Conservation (phyloP, 2,888 invertebrate species). For the Vesta saturnalis region DNA sequence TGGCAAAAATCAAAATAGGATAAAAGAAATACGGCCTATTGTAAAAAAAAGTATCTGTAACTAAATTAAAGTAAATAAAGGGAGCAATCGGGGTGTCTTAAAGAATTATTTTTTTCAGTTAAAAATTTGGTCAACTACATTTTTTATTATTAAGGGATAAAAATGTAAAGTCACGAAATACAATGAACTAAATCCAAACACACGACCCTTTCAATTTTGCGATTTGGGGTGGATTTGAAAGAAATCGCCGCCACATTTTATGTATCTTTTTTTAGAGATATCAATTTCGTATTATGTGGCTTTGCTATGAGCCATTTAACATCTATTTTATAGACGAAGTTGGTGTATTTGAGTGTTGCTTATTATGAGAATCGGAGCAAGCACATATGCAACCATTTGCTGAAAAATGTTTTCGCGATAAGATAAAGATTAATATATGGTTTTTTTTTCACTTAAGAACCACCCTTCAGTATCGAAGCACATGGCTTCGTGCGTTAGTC, state of each 20-base stretch:
- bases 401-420: constrained; percentile 35
- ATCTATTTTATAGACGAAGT: constrained; percentile 54
- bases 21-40: constrained; percentile 48
- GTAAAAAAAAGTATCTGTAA: constrained; percentile 39
- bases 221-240: constrained; percentile 55
- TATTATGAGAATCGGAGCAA: constrained; percentile 4
- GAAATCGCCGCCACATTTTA: constrained; percentile 50
- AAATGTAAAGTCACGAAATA: constrained; percentile 61
- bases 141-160: constrained; percentile 51
- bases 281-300: constrained; percentile 60
- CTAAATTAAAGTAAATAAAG: constrained; percentile 40
- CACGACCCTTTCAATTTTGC: constrained; percentile 61
- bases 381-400: constrained; percentile 27
- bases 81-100: constrained; percentile 14
- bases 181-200: constrained; percentile 59
- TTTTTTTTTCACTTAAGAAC: constrained; percentile 29
- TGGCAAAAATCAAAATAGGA: constrained; percentile 52
- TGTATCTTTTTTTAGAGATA: constrained; percentile 49
- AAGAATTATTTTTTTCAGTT: constrained; percentile 18
- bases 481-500: constrained; percentile 15
- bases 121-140: constrained; percentile 40
- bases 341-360: constrained; percentile 21
- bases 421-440: constrained; percentile 42
- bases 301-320: constrained; percentile 62
- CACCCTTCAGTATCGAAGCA: constrained; percentile 26